Evolutionary conservation across 2,888 invertebrate genomes (phyloP), one percentile per base, ranked within the genome.

Genomic region (Drosophila yooni): DNA sequence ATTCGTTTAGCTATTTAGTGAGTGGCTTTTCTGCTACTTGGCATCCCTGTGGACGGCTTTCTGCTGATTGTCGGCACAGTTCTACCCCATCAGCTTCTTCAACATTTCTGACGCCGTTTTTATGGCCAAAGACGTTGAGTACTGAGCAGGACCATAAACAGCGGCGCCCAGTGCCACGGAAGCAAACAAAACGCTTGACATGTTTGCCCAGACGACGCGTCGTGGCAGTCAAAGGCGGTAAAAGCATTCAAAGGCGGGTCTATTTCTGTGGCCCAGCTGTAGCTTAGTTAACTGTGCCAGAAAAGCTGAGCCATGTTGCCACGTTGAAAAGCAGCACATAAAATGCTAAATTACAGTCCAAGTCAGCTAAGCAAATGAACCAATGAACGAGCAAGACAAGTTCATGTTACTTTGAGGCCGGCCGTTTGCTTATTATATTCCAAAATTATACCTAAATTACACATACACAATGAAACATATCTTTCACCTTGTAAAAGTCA

Each of bases 141-240:
- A 59, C 43, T 40, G 21, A 21, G 25, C 53, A 33, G 51, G 58
- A 53, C 79, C 75, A 78, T 81, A 81, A 88, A 73, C 62, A 70
- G 70, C 27, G 76, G 53, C 71, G 69, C 73, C 71, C 68, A 65
- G 38, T 36, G 77, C 71, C 74, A 88, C 70, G 80, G 78, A 78
- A 65, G 90, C 86, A 74, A 74, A 85, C 90, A 85, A 83, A 85
- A 83, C 81, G 78, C 74, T 85, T 74, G 86, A 89, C 86, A 88
- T 89, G 86, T 89, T 88, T 88, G 74, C 66, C 74, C 78, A 88
- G 90, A 85, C 88, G 69, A 59, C 36, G 36, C 88, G 69, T 57
- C 36, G 33, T 64, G 79, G 61, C 72, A 74, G 65, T 74, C 53
- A 53, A 74, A 83, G 74, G 70, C 29, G 25, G 18, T 50, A n/a